These are phyloP conservation scores for Callionymus lyra DNA, from an alignment of 2,113 vertebrate genomes.

Conservation along the genomic window DNA sequence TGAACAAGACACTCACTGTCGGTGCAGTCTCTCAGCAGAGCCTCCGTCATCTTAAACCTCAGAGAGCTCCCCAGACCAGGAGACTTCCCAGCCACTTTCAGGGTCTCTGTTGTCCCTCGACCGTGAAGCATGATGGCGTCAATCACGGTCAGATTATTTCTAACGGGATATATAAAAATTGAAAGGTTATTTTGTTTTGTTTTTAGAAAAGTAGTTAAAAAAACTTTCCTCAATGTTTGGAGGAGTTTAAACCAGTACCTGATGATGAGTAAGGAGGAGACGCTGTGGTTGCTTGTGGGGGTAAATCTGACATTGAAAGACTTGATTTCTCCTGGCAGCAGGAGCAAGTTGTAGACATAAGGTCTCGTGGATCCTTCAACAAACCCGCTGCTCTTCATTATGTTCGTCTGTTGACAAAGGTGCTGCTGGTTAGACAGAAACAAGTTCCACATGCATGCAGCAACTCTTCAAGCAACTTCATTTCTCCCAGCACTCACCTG, in stretches of 20 bases:
- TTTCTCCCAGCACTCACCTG: constrained; percentile 67
- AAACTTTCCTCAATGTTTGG: background rate
- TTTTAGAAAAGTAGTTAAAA: background rate
- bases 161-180: constrained; percentile 48
- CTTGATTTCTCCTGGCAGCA: constrained; percentile 85
- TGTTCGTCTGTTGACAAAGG: constrained; percentile 64
- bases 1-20: constrained; percentile 75
- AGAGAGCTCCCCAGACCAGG: constrained; percentile 84
- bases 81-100: constrained; percentile 83
- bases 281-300: constrained; percentile 82
- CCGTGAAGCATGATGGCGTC: constrained; percentile 85
- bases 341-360: constrained; percentile 78
- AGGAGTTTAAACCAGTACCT: constrained; percentile 62
- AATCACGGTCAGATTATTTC: constrained; percentile 94
- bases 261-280: constrained; percentile 87
- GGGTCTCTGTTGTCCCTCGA: constrained; percentile 82
- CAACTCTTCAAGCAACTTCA: background rate
- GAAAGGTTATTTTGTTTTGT: background rate
- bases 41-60: constrained; percentile 96
- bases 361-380: constrained; percentile 72
- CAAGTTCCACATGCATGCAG: constrained; percentile 12
- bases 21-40: constrained; percentile 88
- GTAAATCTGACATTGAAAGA: constrained; percentile 83
- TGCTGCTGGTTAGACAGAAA: constrained; percentile 22
- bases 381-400: constrained; percentile 74